Conservation (phyloP, 2,888 invertebrate genomes). For the Brachynemurus nebulosus region DNA sequence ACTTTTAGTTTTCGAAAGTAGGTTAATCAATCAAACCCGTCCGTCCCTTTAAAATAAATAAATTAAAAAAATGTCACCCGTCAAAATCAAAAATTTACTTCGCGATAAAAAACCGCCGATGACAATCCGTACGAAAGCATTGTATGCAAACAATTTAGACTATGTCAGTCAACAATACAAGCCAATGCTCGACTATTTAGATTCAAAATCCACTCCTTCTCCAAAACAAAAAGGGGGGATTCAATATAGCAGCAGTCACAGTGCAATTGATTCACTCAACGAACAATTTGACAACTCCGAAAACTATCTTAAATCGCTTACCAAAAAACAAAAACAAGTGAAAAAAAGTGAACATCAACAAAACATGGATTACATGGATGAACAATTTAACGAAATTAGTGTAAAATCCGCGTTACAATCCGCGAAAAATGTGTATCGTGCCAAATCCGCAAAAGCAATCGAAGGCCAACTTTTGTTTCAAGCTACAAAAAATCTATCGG, state of each 20-base stretch:
- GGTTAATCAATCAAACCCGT: not conserved
- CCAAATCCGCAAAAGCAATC: constrained; percentile 64
- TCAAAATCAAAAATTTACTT: not conserved
- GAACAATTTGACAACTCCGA: not conserved
- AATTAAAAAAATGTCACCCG: constrained; percentile 1
- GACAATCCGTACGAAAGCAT: not conserved
- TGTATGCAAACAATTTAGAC: not conserved
- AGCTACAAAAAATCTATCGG: constrained; percentile 37
- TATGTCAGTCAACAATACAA: constrained; percentile 1
- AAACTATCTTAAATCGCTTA: not conserved
- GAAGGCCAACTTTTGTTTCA: constrained; percentile 48
- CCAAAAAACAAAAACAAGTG: not conserved
- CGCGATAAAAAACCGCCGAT: not conserved
- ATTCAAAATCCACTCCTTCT: not conserved
- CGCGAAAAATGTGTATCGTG: constrained; percentile 42
- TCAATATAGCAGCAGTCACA: not conserved
- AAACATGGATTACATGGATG: constrained; percentile 2
- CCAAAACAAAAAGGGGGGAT: constrained; percentile 10
- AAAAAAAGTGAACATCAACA: not conserved
- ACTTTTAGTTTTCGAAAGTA: not conserved
- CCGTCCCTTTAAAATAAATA: too few relatives aligned
- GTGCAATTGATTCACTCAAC: not conserved
- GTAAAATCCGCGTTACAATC: constrained; percentile 29
- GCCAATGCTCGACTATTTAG: not conserved
- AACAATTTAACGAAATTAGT: constrained; percentile 4